Conservation (phyloP, 2,888 invertebrate species). For the Agrenia bidenticulata region DNA sequence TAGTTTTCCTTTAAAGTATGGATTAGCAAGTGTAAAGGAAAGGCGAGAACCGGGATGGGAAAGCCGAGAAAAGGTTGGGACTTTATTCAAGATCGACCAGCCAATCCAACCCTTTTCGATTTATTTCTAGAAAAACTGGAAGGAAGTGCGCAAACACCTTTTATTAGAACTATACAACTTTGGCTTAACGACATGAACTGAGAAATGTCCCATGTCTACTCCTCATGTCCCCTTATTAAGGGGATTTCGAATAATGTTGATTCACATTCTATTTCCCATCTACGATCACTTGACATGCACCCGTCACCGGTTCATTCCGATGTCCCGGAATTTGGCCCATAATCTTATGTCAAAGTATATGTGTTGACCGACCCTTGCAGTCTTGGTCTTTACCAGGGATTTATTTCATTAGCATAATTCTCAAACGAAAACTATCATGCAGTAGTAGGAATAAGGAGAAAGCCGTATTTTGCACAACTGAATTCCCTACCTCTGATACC, state of each 20-base stretch:
- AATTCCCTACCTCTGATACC: too few relatives aligned
- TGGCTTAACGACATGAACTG: constrained; percentile 2
- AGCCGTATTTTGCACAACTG: too few relatives aligned
- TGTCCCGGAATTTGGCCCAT: too few relatives aligned
- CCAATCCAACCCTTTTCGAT: constrained; percentile 1
- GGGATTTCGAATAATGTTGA: constrained; percentile 19
- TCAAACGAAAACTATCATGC: too few relatives aligned
- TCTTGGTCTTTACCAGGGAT: too few relatives aligned
- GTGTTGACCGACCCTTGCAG: too few relatives aligned
- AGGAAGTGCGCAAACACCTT: constrained; percentile 10
- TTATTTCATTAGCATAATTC: too few relatives aligned
- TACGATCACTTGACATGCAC: constrained; percentile 42
- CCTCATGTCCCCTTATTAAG: not conserved
- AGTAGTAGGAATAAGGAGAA: too few relatives aligned
- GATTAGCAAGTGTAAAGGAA: too few relatives aligned
- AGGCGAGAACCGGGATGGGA: not conserved
- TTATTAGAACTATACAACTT: not conserved
- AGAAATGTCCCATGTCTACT: constrained; percentile 4
- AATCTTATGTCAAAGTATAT: too few relatives aligned
- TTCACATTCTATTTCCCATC: constrained; percentile 23
- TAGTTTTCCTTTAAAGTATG: too few relatives aligned
- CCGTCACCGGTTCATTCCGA: constrained; percentile 8
- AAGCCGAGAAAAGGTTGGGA: not conserved
- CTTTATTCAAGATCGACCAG: not conserved
- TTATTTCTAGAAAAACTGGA: not conserved